These are phyloP conservation scores for Etheostoma perlongum DNA, from an alignment of 2,797 vertebrate species.

Conservation along the genomic window DNA sequence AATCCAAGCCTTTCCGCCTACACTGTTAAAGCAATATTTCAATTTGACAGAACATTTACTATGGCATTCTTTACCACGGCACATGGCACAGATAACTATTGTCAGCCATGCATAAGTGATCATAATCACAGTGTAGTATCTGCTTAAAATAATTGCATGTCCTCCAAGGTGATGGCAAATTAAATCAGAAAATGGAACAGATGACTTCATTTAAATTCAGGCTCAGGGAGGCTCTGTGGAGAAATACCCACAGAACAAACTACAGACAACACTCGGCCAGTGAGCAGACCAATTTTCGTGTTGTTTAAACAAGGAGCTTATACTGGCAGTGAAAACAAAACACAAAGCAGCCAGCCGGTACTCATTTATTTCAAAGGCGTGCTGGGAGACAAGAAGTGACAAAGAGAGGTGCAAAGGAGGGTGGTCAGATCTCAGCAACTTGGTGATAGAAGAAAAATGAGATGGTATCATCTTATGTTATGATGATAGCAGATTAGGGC, in stretches of 20 bases:
- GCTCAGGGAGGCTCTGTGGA: conserved; percentile 49
- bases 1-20: conserved; percentile 70
- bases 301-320: conserved; percentile 71
- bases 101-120: conserved; percentile 32
- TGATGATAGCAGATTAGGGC: background rate
- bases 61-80: conserved; percentile 36
- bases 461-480: background rate
- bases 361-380: conserved; percentile 58
- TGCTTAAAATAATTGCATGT: conserved; percentile 39
- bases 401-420: conserved; percentile 23
- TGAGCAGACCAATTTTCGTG: conserved; percentile 51
- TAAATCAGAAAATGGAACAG: conserved; percentile 57
- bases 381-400: conserved; percentile 48
- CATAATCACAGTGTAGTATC: conserved; percentile 52
- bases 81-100: conserved; percentile 43
- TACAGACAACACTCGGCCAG: conserved; percentile 55
- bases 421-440: conserved; percentile 44
- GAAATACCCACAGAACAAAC: conserved; percentile 59
- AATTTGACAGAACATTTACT: conserved; percentile 58
- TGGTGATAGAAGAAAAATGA: conserved; percentile 26
- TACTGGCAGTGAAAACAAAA: conserved; percentile 65
- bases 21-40: conserved; percentile 63
- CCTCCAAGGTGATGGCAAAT: conserved; percentile 61
- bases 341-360: conserved; percentile 63
- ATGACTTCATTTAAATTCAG: conserved; percentile 67